Conservation (phyloP, 2,113 vertebrate genomes). For the Alosa alosa region DNA sequence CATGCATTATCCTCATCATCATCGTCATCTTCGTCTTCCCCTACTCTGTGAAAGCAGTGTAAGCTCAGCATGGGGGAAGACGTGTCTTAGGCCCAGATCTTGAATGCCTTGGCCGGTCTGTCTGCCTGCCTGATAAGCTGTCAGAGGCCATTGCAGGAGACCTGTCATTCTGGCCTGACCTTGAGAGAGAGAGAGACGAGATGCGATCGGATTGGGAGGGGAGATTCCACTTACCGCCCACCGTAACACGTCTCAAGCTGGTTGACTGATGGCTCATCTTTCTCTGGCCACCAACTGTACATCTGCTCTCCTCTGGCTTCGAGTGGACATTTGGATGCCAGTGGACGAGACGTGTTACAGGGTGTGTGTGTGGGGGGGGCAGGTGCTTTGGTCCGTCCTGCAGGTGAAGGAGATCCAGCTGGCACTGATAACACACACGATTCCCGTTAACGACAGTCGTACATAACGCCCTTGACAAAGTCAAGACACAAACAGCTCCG, state of each 20-base stretch:
- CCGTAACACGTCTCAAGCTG: background rate
- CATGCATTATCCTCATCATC: background rate
- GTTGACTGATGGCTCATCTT: background rate
- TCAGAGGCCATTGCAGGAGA: background rate
- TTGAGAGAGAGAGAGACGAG: slow-evolving; percentile 4
- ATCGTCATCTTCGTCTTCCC: background rate
- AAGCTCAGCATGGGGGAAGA: background rate
- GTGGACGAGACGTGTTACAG: background rate
- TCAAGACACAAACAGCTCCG: background rate
- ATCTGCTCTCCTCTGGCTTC: slow-evolving; percentile 4
- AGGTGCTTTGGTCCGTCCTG: background rate
- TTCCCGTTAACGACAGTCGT: background rate
- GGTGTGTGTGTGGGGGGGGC: background rate
- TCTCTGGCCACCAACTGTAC: background rate
- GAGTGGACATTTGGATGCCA: background rate
- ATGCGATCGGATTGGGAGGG: background rate
- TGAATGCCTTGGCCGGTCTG: background rate
- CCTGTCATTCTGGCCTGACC: background rate
- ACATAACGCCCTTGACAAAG: slow-evolving; percentile 8
- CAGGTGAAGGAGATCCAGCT: slow-evolving; percentile 9
- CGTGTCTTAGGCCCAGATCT: background rate
- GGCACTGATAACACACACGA: background rate
- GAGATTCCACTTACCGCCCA: background rate
- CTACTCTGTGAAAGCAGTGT: background rate
- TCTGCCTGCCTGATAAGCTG: background rate